Evolutionary conservation across 92 coral and sea anemone genomes (phyloP), one percentile per base, ranked within the genome.

Genomic region (Isaurus tuberculatus): DNA sequence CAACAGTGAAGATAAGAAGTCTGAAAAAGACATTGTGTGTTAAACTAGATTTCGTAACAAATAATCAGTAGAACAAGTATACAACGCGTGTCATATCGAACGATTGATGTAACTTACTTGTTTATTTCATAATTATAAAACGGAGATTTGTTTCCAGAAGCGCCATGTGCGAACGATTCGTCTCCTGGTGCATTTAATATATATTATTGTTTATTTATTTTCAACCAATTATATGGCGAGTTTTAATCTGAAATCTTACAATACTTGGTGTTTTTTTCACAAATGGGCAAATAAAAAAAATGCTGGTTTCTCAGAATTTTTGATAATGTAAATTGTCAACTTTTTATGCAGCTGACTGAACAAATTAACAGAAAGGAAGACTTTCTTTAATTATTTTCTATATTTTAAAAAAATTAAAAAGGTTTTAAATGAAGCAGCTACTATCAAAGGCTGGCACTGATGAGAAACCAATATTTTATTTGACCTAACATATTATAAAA

Each of bases 71-170:
- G 5, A 53, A 3, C 61, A 53, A 53, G 61, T 53, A 53, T 53
- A 53, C 20, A 17, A 19, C 2, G 6, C 61, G 7, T 20, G 26
- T 63, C 17, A 27, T 25, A 46, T 53, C 61, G 61, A 53, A 16
- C 61, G 61, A 53, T 53, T 19, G 61, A 53, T 16, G 61, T 53
- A 53, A 53, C 61, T 53, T 53, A 61, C 67, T 61, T 61, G 67
- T 61, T 61, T 61, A 61, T 61, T 61, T 61, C 67, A 27, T 61
- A 61, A 6, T 61, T 61, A 25, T 23, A 61, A 61, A 61, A 61
- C 32, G 67, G 67, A 7, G 67, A 23, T 61, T 27, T 61, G 67
- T 66, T 66, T 66, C 72, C 72, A 66, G 72, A 66, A 31, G 72
- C 40, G 72, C 72, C 72, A 32, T 29, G 22, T 66, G 23, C 72